A percentile compares a stretch with the other conserved stretches of the same genome.
Conservation (phyloP, 2,888 invertebrate genomes). For the Synergus umbraculus region DNA sequence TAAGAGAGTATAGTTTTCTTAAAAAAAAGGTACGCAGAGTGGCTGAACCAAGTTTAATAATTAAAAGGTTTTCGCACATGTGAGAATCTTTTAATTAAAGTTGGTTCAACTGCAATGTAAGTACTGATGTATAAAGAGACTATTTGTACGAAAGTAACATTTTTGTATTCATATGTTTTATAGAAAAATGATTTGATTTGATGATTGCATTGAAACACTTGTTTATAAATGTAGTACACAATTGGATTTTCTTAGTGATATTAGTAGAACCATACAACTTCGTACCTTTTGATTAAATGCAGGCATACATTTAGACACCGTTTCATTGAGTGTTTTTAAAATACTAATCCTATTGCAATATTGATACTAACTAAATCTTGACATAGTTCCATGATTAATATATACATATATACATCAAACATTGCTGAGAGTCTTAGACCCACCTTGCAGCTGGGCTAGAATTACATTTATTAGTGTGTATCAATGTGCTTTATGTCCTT, state of each 20-base stretch:
- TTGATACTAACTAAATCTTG: conserved; percentile 70
- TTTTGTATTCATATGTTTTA: background rate
- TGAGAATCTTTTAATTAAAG: background rate
- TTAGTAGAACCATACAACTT: conserved; percentile 6
- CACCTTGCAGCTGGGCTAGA: conserved; percentile 70
- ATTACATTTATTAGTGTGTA: conserved; percentile 75
- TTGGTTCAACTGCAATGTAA: background rate
- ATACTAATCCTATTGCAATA: conserved; percentile 72
- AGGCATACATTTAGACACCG: conserved; percentile 70
- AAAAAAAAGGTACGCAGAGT: background rate
- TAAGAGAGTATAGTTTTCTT: background rate
- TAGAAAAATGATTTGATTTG: background rate
- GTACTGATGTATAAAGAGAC: no score
- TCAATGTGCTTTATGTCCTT: conserved; percentile 78
- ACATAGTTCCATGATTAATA: conserved; percentile 54
- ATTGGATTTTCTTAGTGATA: conserved; percentile 30
- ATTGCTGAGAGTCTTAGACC: conserved; percentile 66
- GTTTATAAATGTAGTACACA: conserved; percentile 15
- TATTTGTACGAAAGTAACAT: background rate
- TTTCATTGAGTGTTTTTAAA: conserved; percentile 66
- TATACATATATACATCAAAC: conserved; percentile 50
- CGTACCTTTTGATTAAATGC: conserved; percentile 70
- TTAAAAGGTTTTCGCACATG: background rate
- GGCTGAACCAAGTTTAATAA: no score
- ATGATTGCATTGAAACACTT: conserved; percentile 12